Conservation (phyloP, 2,113 vertebrate genomes). For the Cochlearius cochlearius region DNA sequence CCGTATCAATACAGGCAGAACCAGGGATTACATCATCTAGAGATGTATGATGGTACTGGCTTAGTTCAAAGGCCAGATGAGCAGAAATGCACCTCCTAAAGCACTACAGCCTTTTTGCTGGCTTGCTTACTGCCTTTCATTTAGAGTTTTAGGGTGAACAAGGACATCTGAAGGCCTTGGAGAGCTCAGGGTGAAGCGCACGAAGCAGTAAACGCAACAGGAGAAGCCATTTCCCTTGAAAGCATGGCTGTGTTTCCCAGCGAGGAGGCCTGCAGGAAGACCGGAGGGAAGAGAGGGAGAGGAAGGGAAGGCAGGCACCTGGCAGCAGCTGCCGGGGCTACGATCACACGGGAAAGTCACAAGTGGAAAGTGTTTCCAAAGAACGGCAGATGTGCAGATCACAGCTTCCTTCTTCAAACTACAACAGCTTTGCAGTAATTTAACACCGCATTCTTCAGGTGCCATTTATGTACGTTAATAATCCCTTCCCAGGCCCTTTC, state of each 20-base stretch:
- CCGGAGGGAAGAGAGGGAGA: neutral
- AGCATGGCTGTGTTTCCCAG: neutral
- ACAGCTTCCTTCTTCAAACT: conserved; percentile 30
- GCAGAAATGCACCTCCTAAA: neutral
- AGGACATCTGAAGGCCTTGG: neutral
- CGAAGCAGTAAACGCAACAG: neutral
- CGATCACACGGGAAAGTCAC: conserved; percentile 8
- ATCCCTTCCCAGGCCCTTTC: conserved; percentile 49
- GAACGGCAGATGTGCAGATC: conserved; percentile 46
- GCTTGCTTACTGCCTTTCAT: neutral
- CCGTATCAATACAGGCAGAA: neutral
- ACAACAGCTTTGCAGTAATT: conserved; percentile 35
- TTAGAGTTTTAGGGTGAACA: neutral
- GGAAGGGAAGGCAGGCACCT: neutral
- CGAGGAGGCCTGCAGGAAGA: neutral
- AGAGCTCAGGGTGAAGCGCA: neutral
- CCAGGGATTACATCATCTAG: neutral
- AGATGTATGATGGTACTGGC: neutral
- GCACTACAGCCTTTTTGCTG: neutral
- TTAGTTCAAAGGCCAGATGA: neutral
- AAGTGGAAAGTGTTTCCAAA: conserved; percentile 50
- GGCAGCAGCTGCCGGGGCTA: conserved; percentile 36
- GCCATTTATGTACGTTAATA: conserved; percentile 16
- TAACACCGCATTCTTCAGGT: conserved; percentile 54
- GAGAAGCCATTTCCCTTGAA: neutral